Conservation (phyloP, 2,113 vertebrate genomes). For the Thalassoma bifasciatum region DNA sequence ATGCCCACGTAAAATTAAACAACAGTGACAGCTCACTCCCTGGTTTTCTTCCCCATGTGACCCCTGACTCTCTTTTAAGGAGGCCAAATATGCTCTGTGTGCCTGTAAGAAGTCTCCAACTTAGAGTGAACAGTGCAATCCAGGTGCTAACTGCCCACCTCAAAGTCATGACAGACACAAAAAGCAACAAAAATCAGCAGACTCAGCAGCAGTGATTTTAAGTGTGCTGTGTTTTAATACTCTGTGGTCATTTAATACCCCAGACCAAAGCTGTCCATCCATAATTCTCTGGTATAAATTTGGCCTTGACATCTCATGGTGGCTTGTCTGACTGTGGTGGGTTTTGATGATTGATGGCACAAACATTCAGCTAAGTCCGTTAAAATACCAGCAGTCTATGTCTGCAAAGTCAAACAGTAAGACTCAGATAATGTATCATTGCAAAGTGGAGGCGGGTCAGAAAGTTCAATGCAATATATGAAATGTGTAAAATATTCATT, state of each 20-base stretch:
- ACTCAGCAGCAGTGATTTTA: conserved; percentile 70
- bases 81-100: conserved; percentile 21
- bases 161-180: conserved; percentile 16
- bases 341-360: conserved; percentile 70
- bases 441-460: conserved; percentile 28
- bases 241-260: conserved; percentile 67
- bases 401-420: conserved; percentile 24
- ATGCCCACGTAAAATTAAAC: conserved; percentile 11
- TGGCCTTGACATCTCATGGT: conserved; percentile 62
- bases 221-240: conserved; percentile 68
- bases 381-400: conserved; percentile 42
- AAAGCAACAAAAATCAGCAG: conserved; percentile 36
- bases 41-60: conserved; percentile 15
- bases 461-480: background rate
- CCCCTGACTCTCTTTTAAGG: conserved; percentile 6
- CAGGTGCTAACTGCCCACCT: conserved; percentile 40
- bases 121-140: conserved; percentile 21
- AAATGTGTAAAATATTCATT: background rate
- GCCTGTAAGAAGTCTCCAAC: conserved; percentile 21
- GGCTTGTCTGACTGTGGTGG: conserved; percentile 59
- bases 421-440: conserved; percentile 33
- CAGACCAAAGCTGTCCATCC: conserved; percentile 56
- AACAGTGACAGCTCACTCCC: conserved; percentile 26
- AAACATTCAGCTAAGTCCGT: conserved; percentile 56
- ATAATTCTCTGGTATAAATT: conserved; percentile 67